A percentile compares a stretch with the other conserved stretches of the same genome.
Evolutionary conservation across 2,113 vertebrate genomes (phyloP).

Genomic region (Colius striatus): DNA sequence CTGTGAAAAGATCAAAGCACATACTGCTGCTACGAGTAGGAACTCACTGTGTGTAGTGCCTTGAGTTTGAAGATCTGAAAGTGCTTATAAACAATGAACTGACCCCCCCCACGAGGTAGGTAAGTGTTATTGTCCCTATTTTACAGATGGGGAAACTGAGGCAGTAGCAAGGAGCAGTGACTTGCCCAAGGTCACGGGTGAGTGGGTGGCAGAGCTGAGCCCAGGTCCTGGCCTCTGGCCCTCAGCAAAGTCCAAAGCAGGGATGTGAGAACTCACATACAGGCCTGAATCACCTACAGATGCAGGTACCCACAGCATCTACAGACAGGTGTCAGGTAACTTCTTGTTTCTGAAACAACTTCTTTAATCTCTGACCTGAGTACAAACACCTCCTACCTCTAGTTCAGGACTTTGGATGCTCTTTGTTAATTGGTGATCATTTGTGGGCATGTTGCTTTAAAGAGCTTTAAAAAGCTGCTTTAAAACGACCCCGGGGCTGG

Average conservation of each 20-base stretch:
- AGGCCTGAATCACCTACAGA: neutral
- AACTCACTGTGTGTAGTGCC: conserved; percentile 54
- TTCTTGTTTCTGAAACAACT: conserved; percentile 20
- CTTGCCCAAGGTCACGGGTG: conserved; percentile 64
- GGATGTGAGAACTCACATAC: neutral
- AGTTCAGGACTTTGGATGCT: neutral
- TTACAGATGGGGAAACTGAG: conserved; percentile 72
- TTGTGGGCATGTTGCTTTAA: neutral
- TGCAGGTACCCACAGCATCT: neutral
- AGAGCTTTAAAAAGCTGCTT: neutral
- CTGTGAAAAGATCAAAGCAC: conserved; percentile 51
- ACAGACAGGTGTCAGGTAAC: neutral
- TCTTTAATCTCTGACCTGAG: conserved; percentile 29
- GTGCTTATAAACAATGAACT: conserved; percentile 51
- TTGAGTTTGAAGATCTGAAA: conserved; percentile 44
- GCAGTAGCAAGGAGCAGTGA: conserved; percentile 32
- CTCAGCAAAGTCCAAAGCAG: no score
- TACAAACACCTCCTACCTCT: neutral
- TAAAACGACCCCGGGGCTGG: neutral
- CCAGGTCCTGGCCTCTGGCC: no score
- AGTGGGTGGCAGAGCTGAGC: conserved; percentile 20
- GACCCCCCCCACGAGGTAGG: conserved; percentile 67
- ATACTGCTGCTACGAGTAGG: neutral
- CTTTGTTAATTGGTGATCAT: neutral
- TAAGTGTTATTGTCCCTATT: conserved; percentile 65